Evolutionary conservation across 2,113 vertebrate genomes (phyloP).

Genomic region (Istiophorus platypterus): DNA sequence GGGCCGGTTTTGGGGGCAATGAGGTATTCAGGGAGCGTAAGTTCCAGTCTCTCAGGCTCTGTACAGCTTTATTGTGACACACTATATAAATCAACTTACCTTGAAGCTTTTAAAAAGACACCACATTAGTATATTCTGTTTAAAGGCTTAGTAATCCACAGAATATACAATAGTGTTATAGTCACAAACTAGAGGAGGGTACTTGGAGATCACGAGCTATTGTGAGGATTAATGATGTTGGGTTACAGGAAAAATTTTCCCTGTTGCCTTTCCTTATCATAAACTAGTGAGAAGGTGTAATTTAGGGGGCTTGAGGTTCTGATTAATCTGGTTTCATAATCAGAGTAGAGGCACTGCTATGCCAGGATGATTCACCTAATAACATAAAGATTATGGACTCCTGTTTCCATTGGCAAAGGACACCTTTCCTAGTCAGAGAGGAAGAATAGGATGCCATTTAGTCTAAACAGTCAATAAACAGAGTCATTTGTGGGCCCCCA

Average conservation of each 20-base stretch:
- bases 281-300: not conserved
- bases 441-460: slow-evolving; percentile 46
- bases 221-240: not conserved
- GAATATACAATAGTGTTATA: not conserved
- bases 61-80: not conserved
- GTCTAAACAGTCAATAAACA: slow-evolving; percentile 38
- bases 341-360: too few species aligned
- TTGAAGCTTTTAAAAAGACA: not conserved
- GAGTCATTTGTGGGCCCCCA: slow-evolving; percentile 42
- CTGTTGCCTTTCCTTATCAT: not conserved
- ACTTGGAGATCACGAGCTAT: not conserved
- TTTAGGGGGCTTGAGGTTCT: slow-evolving; percentile 13
- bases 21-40: too few species aligned
- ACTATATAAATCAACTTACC: not conserved
- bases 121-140: not conserved
- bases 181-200: not conserved
- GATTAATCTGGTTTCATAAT: slow-evolving; percentile 48
- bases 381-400: slow-evolving; percentile 45
- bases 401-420: slow-evolving; percentile 32
- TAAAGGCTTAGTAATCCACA: not conserved
- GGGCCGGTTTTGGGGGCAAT: too few species aligned
- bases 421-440: slow-evolving; percentile 33
- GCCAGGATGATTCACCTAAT: slow-evolving; percentile 28
- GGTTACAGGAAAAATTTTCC: not conserved
- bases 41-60: too few species aligned